Conservation (phyloP, 2,888 invertebrate species). For the Molanna angustata region DNA sequence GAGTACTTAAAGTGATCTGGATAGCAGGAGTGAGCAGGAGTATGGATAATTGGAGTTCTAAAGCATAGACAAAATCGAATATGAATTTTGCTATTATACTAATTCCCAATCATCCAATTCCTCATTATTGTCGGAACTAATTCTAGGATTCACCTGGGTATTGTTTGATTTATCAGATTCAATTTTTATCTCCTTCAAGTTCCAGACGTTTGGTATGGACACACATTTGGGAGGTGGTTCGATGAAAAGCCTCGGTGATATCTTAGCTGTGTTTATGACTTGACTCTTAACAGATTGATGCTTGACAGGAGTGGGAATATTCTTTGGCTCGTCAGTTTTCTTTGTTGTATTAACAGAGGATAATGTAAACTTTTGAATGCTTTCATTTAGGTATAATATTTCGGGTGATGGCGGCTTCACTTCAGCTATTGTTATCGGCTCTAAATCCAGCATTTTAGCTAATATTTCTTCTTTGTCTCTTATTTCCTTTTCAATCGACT, state of each 20-base stretch:
- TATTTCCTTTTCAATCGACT: slow-evolving; percentile 66
- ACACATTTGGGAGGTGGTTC: slow-evolving; percentile 52
- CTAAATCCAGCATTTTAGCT: slow-evolving; percentile 64
- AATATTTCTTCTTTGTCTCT: slow-evolving; percentile 72
- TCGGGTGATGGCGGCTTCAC: slow-evolving; percentile 20
- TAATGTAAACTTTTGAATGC: not conserved
- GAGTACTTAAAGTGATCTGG: no score
- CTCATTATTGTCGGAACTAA: slow-evolving; percentile 9
- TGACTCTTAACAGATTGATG: not conserved
- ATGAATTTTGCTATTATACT: no score
- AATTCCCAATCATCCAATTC: slow-evolving; percentile 23
- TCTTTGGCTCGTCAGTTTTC: not conserved
- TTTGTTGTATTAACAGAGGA: not conserved
- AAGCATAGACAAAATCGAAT: no score
- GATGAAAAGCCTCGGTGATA: slow-evolving; percentile 31
- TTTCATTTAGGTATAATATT: slow-evolving; percentile 16
- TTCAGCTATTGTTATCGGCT: slow-evolving; percentile 39
- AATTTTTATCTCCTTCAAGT: slow-evolving; percentile 52
- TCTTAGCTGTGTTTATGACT: slow-evolving; percentile 3
- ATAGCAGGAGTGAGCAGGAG: no score
- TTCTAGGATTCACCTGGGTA: not conserved
- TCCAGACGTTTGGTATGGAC: slow-evolving; percentile 59
- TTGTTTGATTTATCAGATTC: slow-evolving; percentile 1
- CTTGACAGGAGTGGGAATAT: not conserved
- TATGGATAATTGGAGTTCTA: no score